Conservation (phyloP, 2,797 vertebrate species). For the Ciconia nigra region DNA sequence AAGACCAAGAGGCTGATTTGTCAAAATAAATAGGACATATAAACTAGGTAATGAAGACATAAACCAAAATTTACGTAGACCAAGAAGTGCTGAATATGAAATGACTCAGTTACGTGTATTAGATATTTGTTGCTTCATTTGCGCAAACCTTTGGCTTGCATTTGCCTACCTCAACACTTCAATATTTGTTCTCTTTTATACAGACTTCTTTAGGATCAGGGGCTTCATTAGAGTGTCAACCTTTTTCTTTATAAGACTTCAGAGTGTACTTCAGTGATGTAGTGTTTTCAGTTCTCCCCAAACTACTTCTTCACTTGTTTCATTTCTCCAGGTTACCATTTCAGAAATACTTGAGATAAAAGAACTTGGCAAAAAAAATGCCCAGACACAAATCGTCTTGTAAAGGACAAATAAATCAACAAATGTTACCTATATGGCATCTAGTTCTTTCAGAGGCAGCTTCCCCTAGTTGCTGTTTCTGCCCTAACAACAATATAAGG, state of each 20-base stretch:
- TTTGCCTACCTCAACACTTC: background rate
- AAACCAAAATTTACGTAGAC: background rate
- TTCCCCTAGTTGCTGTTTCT: background rate
- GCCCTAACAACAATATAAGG: background rate
- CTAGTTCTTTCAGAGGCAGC: background rate
- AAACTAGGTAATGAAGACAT: background rate
- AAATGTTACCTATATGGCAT: background rate
- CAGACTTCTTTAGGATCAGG: background rate
- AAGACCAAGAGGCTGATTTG: background rate
- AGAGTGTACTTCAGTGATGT: background rate
- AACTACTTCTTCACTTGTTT: background rate
- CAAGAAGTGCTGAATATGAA: background rate
- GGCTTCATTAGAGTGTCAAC: background rate
- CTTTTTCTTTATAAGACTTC: background rate
- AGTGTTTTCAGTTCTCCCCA: background rate
- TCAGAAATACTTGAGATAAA: background rate
- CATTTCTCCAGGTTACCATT: background rate
- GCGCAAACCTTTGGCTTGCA: background rate
- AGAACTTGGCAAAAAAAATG: background rate
- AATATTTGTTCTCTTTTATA: background rate
- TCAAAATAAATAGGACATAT: background rate
- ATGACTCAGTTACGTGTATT: background rate
- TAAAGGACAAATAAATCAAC: background rate
- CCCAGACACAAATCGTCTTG: background rate
- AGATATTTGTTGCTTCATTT: background rate